phyloP scores from a whole-genome alignment of 2,888 invertebrate species.

The Pharmacophagus antenor region DNA sequence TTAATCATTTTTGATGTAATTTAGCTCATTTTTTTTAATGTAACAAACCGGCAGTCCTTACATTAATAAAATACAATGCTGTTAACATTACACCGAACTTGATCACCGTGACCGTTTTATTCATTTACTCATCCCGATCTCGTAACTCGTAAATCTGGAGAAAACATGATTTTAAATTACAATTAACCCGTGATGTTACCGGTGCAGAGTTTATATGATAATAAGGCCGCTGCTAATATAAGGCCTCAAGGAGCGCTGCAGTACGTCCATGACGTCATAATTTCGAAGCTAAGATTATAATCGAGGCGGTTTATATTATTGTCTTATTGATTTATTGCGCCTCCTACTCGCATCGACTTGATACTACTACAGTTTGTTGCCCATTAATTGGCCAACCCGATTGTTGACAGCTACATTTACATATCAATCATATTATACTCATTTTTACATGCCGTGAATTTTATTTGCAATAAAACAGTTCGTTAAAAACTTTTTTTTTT shows the following conservation, averaged over 20 bases:
- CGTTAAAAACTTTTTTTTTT: not conserved
- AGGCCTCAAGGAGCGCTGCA: conserved; percentile 35
- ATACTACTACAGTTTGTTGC: conserved; percentile 52
- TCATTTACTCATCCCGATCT: conserved; percentile 29
- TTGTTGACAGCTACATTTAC: conserved; percentile 26
- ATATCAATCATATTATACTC: conserved; percentile 22
- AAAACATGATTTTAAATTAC: conserved; percentile 30
- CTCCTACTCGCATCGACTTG: conserved; percentile 41
- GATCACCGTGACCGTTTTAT: conserved; percentile 24
- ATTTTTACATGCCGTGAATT: conserved; percentile 12
- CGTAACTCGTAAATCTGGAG: conserved; percentile 23
- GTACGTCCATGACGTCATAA: conserved; percentile 62
- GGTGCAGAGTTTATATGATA: conserved; percentile 34
- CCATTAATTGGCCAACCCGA: conserved; percentile 65
- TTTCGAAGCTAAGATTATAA: conserved; percentile 62
- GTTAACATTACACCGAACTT: conserved; percentile 16
- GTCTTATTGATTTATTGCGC: conserved; percentile 69
- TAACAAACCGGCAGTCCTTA: not conserved
- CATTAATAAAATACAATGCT: conserved; percentile 12
- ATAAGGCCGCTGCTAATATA: conserved; percentile 33
- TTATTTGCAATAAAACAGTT: conserved; percentile 9
- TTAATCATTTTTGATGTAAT: no score
- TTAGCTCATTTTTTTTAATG: no score
- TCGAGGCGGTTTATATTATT: conserved; percentile 73
- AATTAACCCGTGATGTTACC: conserved; percentile 33